A percentile compares a stretch with the other conserved stretches of the same genome.
Conservation (phyloP, 1,140 invertebrate genomes). For the Conus betulinus region DNA sequence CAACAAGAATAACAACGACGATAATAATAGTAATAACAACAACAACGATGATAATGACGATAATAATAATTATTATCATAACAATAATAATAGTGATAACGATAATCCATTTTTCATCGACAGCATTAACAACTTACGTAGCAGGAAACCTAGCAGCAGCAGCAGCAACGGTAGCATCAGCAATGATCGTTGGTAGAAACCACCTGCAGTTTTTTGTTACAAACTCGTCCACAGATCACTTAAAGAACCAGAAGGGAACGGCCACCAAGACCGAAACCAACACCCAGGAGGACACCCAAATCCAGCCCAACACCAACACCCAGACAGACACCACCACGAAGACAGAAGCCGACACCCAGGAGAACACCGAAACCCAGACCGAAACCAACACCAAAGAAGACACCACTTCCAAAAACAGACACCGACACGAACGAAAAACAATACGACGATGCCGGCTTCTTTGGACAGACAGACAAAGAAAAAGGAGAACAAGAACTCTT, state of each 20-base stretch:
- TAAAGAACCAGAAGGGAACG: background rate
- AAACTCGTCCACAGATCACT: background rate
- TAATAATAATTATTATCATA: too few species aligned
- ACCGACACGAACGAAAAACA: slow-evolving; percentile 1
- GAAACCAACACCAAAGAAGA: slow-evolving; percentile 1
- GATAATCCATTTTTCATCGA: background rate
- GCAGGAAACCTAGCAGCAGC: background rate
- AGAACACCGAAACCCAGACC: background rate
- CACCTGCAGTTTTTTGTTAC: too few species aligned
- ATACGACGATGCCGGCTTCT: slow-evolving; percentile 13
- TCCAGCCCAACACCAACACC: background rate
- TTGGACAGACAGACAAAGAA: slow-evolving; percentile 6
- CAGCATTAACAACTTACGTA: background rate
- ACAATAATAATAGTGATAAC: too few species aligned
- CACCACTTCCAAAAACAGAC: background rate
- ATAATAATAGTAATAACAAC: too few species aligned
- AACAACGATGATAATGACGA: too few species aligned
- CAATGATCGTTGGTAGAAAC: too few species aligned
- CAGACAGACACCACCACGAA: background rate
- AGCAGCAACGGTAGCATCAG: background rate
- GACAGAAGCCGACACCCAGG: background rate
- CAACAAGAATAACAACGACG: background rate
- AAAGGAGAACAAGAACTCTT: slow-evolving; percentile 8
- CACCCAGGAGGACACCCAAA: background rate
- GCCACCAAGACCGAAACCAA: background rate